Base-by-base conservation (phyloP, 2,113 vertebrate genomes). In the Vidua macroura region DNA sequence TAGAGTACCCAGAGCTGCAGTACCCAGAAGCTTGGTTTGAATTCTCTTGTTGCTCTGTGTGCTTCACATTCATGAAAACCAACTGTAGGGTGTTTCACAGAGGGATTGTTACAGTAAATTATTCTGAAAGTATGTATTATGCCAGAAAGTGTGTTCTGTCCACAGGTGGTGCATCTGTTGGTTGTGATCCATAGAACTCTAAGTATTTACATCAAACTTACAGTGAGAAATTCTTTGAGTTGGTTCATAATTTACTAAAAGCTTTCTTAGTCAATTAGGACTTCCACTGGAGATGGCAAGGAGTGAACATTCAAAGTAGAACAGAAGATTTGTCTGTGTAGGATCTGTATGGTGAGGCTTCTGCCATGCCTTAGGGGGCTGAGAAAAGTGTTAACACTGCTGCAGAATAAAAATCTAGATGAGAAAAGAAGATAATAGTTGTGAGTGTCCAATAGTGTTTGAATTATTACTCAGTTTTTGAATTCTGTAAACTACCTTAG, bases 391-490 rank as follows among this genome's bases (percentile, higher is more conserved):
- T 83, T 73, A 56, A 73, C 15, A 52, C 24, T 82, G 46, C 58
- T 73, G 22, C n/a, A 48, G 18, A 78, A 58, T 33, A 88, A 69
- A 91, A 95, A 76, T 85, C 39, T 14, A 59, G 12, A 30, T 68
- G 30, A 90, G 63, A 91, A 79, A 58, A 33, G 13, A 81, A 69
- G 22, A 22, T 19, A 70, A 79, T 39, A 94, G 22, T 37, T 86
- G 66, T 74, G 62, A 76, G 68, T 52, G 31, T 79, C 79, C 88
- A 87, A 35, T 11, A 60, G 43, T 22, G 33, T 66, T 82, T 86
- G 62, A 94, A 87, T 95, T 83, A 94, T 72, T 94, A 69, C 37
- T 64, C 51, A 70, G 55, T 28, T 46, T 81, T 58, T 87, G 67
- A 74, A 83, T 79, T 85, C 49, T 78, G n/a, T 89, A 75, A 91